Evolutionary conservation across 1,140 invertebrate species (phyloP).

Genomic region (Trinorchestia longiramus): DNA sequence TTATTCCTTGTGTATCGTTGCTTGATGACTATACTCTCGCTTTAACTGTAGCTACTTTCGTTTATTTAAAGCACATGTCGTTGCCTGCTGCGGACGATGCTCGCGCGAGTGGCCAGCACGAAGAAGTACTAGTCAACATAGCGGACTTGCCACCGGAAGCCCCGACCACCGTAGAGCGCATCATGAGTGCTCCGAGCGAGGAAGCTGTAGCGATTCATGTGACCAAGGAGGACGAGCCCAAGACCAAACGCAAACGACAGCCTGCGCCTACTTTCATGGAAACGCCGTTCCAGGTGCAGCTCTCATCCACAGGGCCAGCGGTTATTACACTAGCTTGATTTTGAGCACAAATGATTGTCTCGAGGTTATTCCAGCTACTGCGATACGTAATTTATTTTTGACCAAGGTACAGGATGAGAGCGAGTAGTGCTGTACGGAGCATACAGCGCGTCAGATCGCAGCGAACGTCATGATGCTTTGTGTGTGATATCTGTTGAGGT

Average conservation of each 20-base stretch:
- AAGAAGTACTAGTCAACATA: not conserved
- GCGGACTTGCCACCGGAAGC: not conserved
- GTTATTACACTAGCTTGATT: not conserved
- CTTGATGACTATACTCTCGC: not conserved
- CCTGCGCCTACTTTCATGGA: not conserved
- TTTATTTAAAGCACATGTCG: not conserved
- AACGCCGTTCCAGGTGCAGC: constrained; percentile 9
- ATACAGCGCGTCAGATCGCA: no score
- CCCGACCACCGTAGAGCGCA: not conserved
- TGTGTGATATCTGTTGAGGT: no score
- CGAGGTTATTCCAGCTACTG: no score
- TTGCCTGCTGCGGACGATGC: not conserved
- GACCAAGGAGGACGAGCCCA: not conserved
- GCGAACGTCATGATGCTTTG: no score
- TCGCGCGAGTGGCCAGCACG: not conserved
- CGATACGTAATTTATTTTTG: no score
- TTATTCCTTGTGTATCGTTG: not conserved
- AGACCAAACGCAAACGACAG: not conserved
- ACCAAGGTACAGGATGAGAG: no score
- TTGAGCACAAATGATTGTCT: not conserved
- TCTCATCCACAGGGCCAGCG: not conserved
- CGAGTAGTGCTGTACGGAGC: no score
- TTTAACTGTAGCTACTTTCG: not conserved
- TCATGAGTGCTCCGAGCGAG: not conserved
- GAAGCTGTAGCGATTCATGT: not conserved